Conservation (phyloP, 2,888 invertebrate genomes). For the Cryptosula pallasiana region DNA sequence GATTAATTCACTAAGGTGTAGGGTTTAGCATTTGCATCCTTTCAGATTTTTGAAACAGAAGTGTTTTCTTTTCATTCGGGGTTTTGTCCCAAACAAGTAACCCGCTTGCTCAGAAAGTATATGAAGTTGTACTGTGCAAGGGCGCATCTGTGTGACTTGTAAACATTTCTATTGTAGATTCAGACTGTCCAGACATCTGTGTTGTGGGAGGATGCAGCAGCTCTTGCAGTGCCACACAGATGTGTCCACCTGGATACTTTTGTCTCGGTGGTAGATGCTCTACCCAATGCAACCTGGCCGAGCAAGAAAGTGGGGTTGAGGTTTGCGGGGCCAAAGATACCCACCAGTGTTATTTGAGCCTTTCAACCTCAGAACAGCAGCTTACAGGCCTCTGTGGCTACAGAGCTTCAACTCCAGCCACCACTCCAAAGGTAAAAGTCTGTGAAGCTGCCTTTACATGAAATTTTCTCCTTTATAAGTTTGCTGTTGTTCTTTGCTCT, state of each 20-base stretch:
- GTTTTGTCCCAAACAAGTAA: too few species aligned
- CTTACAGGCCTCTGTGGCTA: not conserved
- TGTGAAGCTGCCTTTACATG: too few species aligned
- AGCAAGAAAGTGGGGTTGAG: not conserved
- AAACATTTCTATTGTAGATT: not conserved
- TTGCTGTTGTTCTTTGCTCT: too few species aligned
- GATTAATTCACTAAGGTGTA: too few species aligned
- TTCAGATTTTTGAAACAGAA: too few species aligned
- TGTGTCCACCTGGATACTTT: not conserved
- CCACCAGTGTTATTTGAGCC: not conserved
- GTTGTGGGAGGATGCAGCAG: not conserved
- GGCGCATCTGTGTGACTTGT: too few species aligned
- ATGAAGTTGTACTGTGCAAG: too few species aligned
- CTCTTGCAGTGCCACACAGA: not conserved
- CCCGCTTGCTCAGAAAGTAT: too few species aligned
- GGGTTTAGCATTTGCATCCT: too few species aligned
- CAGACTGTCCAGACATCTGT: not conserved
- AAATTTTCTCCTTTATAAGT: too few species aligned
- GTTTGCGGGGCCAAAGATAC: not conserved
- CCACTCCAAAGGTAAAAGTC: too few species aligned
- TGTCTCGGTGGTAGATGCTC: not conserved
- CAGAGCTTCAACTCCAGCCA: not conserved
- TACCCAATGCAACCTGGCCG: not conserved
- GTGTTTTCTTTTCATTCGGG: too few species aligned
- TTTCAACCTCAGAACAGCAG: not conserved